A percentile compares a stretch with the other conserved stretches of the same genome.
Conservation (phyloP, 2,113 vertebrate genomes). For the Typhlomys cinereus region DNA sequence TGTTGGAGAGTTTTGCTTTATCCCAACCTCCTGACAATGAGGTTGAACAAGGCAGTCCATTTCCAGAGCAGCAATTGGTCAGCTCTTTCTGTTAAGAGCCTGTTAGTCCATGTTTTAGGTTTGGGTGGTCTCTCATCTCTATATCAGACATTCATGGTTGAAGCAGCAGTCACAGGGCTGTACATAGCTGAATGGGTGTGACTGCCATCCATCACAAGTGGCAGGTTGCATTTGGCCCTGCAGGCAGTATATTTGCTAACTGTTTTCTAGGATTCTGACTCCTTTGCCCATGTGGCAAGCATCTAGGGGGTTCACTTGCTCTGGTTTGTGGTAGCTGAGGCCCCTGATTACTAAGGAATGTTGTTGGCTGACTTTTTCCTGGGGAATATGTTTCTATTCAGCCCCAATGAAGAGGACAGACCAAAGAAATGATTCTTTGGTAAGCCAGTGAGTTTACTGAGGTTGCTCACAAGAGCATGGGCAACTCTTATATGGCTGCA, state of each 20-base stretch:
- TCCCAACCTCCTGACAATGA: background rate
- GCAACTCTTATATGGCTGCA: background rate
- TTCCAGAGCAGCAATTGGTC: background rate
- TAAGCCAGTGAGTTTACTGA: background rate
- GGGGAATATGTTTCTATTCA: background rate
- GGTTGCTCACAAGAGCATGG: background rate
- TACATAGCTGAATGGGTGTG: background rate
- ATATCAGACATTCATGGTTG: background rate
- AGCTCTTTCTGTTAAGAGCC: background rate
- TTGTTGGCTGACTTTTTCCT: background rate
- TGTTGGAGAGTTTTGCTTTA: background rate
- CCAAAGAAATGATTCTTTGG: background rate
- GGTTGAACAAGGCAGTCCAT: background rate
- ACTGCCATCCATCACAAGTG: background rate
- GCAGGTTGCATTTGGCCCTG: background rate
- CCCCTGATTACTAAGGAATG: background rate
- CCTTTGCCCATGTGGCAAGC: background rate
- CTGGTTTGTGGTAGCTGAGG: background rate
- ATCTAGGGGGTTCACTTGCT: background rate
- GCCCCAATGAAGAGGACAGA: background rate
- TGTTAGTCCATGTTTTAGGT: background rate
- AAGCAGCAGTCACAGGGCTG: background rate
- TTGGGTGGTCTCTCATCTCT: background rate
- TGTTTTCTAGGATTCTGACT: background rate
- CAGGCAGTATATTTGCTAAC: background rate